Evolutionary conservation across 1,140 invertebrate genomes (phyloP), one percentile per base, ranked within the genome.

Genomic region (Goniozus legneri): DNA sequence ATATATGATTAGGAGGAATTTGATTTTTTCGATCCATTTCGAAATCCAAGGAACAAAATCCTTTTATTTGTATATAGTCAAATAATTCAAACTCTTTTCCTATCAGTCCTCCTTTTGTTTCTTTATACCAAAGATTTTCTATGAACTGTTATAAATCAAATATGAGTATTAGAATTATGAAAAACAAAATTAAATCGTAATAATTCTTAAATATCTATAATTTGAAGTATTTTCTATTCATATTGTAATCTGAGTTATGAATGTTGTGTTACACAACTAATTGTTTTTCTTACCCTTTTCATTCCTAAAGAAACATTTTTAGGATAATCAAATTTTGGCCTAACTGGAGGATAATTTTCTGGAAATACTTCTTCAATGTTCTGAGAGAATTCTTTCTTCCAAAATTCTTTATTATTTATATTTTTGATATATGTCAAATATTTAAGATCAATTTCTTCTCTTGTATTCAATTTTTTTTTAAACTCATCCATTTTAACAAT

Each of bases 321-420:
- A 8, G 44, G 32, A 35, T 51, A 51, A 3, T n/a, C n/a, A 34
- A 51, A 51, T 0, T 22, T 4, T 16, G 44, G 49, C 3, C 44
- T 30, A 15, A 37, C 30, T n/a, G n/a, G n/a, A n/a, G n/a, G n/a
- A n/a, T n/a, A n/a, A n/a, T n/a, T n/a, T n/a, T n/a, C n/a, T n/a
- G n/a, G n/a, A n/a, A n/a, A n/a, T n/a, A n/a, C n/a, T n/a, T n/a
- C n/a, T n/a, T n/a, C n/a, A n/a, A n/a, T n/a, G n/a, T n/a, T n/a
- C n/a, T n/a, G n/a, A n/a, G n/a, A n/a, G n/a, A n/a, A n/a, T n/a
- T n/a, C n/a, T n/a, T n/a, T n/a, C n/a, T n/a, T n/a, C n/a, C n/a
- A n/a, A n/a, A n/a, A 18, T 13, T 0, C 0, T 8, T 31, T 8
- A 0, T 20, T 15, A 16, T 47, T 8, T n/a, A 38, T 19, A 2